A percentile compares a stretch with the other conserved stretches of the same genome.
These are phyloP conservation scores for Chrysotoxum bicinctum DNA, from an alignment of 2,888 invertebrate species.

Conservation along the genomic window DNA sequence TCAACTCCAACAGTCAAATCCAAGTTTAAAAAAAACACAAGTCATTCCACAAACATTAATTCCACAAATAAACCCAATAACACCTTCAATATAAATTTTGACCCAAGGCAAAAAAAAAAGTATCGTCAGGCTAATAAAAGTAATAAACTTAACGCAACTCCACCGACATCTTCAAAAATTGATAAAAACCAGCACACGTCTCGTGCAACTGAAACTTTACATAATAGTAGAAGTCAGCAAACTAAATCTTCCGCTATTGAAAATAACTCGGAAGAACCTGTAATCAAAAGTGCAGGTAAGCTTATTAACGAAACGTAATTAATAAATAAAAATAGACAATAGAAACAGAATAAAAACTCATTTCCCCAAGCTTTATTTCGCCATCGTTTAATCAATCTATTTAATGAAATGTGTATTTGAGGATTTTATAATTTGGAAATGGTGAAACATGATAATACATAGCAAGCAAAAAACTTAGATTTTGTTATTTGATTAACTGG, in stretches of 20 bases:
- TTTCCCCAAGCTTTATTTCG: too few relatives aligned
- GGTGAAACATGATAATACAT: too few relatives aligned
- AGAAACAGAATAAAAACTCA: too few relatives aligned
- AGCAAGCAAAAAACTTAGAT: too few relatives aligned
- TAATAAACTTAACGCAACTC: neutral
- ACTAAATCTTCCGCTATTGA: neutral
- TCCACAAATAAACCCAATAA: neutral
- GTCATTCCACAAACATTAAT: neutral
- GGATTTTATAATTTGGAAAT: too few relatives aligned
- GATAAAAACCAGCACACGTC: neutral
- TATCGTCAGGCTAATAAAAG: conserved; percentile 9
- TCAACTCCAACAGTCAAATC: conserved; percentile 41
- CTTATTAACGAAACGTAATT: neutral
- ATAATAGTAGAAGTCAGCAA: neutral
- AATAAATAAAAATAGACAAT: too few relatives aligned
- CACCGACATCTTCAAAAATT: neutral
- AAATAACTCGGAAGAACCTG: conserved; percentile 9
- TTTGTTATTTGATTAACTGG: too few relatives aligned
- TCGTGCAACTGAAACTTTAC: neutral
- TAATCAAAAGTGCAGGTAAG: conserved; percentile 22
- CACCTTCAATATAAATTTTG: neutral
- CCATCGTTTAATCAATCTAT: too few relatives aligned
- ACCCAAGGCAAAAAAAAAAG: conserved; percentile 13
- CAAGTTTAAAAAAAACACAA: conserved; percentile 15
- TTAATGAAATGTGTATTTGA: too few relatives aligned